Evolutionary conservation across 2,113 vertebrate species (phyloP).

Genomic region (Grammomys surdaster): DNA sequence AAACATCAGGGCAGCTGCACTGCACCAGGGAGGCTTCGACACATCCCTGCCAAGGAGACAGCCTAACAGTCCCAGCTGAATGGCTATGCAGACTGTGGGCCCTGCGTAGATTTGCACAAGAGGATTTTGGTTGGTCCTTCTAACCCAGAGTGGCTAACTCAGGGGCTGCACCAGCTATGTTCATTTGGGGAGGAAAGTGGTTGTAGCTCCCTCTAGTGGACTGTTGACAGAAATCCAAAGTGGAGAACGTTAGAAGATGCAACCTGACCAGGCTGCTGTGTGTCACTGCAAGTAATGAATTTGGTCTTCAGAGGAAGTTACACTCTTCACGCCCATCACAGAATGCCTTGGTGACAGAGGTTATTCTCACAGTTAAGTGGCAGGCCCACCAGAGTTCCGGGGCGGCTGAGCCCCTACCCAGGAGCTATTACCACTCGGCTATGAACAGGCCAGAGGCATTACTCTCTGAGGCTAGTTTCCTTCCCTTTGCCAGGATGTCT

Average conservation of each 20-base stretch:
- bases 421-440: accelerated
- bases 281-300: not conserved
- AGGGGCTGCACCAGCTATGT: not conserved
- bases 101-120: not conserved
- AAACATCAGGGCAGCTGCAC: not conserved
- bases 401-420: not conserved
- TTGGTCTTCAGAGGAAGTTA: not conserved
- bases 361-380: not conserved
- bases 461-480: not conserved
- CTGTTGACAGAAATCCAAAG: not conserved
- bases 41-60: not conserved
- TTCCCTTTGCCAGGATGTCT: not conserved
- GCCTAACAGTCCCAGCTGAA: accelerated
- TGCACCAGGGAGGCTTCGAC: no score
- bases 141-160: not conserved
- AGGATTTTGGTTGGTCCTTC: not conserved
- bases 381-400: not conserved
- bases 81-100: not conserved
- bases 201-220: conserved; percentile 68
- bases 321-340: not conserved
- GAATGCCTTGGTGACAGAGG: not conserved
- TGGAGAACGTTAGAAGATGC: not conserved
- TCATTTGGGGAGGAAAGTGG: not conserved
- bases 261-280: not conserved
- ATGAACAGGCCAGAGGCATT: not conserved